A percentile compares a stretch with the other conserved stretches of the same genome.
phyloP scores from a whole-genome alignment of 30 jellyfish, hydroid and myxozoan species.

The Hydractinia echinata region DNA sequence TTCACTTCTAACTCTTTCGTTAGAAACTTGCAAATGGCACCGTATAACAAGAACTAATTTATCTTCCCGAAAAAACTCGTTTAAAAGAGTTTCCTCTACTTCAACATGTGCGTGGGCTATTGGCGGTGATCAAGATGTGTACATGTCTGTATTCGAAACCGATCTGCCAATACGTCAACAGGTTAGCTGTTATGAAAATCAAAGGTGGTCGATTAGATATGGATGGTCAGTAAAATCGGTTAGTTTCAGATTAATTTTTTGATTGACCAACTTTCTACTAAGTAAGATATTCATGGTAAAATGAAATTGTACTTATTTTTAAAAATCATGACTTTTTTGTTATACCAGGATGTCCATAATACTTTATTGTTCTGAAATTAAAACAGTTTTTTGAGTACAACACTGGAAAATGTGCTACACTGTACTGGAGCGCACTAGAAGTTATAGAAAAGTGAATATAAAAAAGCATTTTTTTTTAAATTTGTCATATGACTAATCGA shows the following conservation, averaged over 20 bases:
- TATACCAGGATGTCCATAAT: too few species aligned
- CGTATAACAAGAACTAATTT: background rate
- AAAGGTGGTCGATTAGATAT: constrained; percentile 70
- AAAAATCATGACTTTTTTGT: too few species aligned
- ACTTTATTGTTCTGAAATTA: too few species aligned
- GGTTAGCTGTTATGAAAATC: constrained; percentile 67
- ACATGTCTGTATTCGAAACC: constrained; percentile 58
- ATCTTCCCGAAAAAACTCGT: constrained; percentile 11
- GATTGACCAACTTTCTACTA: too few species aligned
- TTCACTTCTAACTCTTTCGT: background rate
- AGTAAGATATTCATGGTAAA: too few species aligned
- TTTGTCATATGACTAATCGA: too few species aligned
- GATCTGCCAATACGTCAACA: constrained; percentile 71
- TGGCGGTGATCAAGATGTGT: constrained; percentile 75
- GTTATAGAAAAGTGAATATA: too few species aligned
- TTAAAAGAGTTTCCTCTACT: constrained; percentile 51
- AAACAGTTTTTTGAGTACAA: too few species aligned
- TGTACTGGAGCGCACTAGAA: too few species aligned
- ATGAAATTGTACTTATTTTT: too few species aligned
- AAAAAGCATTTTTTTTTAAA: too few species aligned
- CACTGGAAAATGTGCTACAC: too few species aligned
- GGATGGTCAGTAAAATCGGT: constrained; percentile 79
- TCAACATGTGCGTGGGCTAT: constrained; percentile 88
- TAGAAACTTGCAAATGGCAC: background rate
- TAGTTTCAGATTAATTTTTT: constrained; percentile 12